Percentiles rank a stretch among this genome's conserved stretches.
Evolutionary conservation across 1,140 invertebrate genomes (phyloP).

Genomic region (Harlomillsia oculata): DNA sequence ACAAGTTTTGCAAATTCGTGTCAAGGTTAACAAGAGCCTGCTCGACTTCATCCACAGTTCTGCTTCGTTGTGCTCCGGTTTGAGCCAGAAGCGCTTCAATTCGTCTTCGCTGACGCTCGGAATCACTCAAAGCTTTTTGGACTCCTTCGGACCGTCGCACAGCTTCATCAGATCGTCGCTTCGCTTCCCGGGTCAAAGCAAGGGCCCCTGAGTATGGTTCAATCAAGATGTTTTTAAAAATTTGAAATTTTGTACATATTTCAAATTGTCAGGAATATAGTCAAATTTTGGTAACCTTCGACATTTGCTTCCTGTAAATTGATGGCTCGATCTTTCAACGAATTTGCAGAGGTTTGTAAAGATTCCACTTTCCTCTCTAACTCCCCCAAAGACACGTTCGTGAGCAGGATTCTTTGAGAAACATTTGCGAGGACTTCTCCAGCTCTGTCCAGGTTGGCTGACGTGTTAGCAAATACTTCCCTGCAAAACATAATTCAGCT

Average conservation of each 20-base stretch:
- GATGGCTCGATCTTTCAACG: conserved; percentile 75
- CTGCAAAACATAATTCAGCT: too few species aligned
- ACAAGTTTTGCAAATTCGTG: conserved; percentile 55
- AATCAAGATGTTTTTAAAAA: background rate
- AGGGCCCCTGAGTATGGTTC: conserved; percentile 55
- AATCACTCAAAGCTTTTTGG: conserved; percentile 53
- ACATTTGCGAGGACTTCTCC: conserved; percentile 60
- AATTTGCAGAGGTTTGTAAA: conserved; percentile 60
- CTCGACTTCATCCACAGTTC: conserved; percentile 52
- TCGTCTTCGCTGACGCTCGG: conserved; percentile 67
- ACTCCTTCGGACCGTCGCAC: conserved; percentile 52
- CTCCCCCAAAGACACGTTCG: conserved; percentile 63
- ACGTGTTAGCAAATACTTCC: conserved; percentile 44
- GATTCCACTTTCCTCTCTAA: conserved; percentile 60
- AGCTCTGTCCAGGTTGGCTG: conserved; percentile 48
- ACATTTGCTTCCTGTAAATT: conserved; percentile 88
- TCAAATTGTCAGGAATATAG: background rate
- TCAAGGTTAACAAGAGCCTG: conserved; percentile 55
- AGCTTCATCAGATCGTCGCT: conserved; percentile 54
- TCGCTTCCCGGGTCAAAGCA: conserved; percentile 75
- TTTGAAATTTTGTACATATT: background rate
- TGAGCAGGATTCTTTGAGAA: conserved; percentile 64
- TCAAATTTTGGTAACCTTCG: conserved; percentile 50
- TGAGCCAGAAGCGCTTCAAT: conserved; percentile 68
- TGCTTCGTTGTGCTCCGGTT: conserved; percentile 57